These are phyloP conservation scores for Centropristis striata DNA, from an alignment of 2,113 vertebrate species.

Conservation along the genomic window DNA sequence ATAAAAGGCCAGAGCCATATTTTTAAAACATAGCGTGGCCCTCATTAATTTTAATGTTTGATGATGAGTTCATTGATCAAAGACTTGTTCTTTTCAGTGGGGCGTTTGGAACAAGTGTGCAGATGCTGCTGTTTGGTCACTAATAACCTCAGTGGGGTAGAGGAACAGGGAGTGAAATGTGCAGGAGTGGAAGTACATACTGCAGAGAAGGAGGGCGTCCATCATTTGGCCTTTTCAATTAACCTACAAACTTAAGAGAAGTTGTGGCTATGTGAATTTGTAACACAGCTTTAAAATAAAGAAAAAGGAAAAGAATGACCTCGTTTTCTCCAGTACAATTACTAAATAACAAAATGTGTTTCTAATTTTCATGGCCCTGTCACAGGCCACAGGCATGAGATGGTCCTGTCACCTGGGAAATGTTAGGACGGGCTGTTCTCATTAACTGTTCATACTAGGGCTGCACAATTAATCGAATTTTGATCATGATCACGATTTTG, in stretches of 20 bases:
- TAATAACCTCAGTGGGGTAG: constrained; percentile 48
- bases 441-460: too few relatives aligned
- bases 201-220: background rate
- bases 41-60: constrained; percentile 68
- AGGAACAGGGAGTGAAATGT: background rate
- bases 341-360: too few relatives aligned
- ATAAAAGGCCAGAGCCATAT: constrained; percentile 48
- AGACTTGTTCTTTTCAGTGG: constrained; percentile 34
- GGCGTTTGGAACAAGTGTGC: constrained; percentile 14
- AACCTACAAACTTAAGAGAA: background rate
- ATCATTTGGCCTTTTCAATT: constrained; percentile 2
- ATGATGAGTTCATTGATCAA: constrained; percentile 60
- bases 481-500: too few relatives aligned
- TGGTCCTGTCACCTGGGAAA: too few relatives aligned
- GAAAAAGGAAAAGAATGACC: too few relatives aligned
- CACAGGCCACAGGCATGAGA: too few relatives aligned
- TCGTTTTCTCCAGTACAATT: background rate
- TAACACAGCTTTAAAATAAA: background rate
- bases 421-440: too few relatives aligned
- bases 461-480: too few relatives aligned
- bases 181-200: constrained; percentile 9
- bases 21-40: constrained; percentile 34
- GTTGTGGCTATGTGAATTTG: background rate
- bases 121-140: constrained; percentile 26
- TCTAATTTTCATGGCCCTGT: too few relatives aligned